phyloP scores from a whole-genome alignment of 2,113 vertebrate species.

The Bombycilla garrulus region DNA sequence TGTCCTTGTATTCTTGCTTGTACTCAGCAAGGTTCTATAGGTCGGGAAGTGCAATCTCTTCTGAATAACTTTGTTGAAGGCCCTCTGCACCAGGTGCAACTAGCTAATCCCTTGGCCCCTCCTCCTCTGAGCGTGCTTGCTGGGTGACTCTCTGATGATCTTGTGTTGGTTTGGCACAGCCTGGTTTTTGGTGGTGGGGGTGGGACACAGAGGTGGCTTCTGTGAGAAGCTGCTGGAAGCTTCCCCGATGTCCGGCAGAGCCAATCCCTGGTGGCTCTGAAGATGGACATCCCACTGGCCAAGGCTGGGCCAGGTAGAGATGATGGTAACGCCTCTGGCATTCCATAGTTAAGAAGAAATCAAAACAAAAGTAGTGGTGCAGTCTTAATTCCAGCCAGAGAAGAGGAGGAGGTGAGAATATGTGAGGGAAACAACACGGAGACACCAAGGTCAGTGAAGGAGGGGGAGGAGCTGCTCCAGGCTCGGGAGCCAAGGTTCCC shows the following conservation, averaged over 20 bases:
- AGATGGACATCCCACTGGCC: fast-evolving
- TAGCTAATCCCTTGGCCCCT: background rate
- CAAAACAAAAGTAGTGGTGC: background rate
- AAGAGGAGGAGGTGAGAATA: background rate
- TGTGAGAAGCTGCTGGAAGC: background rate
- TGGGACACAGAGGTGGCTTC: background rate
- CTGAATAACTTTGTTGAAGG: background rate
- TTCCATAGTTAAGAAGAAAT: background rate
- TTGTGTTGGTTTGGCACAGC: background rate
- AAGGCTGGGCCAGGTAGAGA: background rate
- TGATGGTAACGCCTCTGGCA: background rate
- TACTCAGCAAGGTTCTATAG: background rate
- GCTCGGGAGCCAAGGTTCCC: fast-evolving
- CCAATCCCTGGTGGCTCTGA: background rate
- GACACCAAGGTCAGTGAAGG: background rate
- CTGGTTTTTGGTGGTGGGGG: fast-evolving
- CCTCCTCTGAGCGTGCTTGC: background rate
- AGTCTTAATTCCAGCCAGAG: background rate
- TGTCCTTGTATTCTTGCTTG: background rate
- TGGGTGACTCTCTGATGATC: background rate
- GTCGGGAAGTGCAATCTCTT: background rate
- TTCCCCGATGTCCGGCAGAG: background rate
- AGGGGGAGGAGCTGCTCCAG: background rate
- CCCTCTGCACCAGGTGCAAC: background rate
- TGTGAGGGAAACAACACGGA: background rate